These are phyloP conservation scores for Regulus satrapa DNA, from an alignment of 2,113 vertebrate species.

Conservation along the genomic window DNA sequence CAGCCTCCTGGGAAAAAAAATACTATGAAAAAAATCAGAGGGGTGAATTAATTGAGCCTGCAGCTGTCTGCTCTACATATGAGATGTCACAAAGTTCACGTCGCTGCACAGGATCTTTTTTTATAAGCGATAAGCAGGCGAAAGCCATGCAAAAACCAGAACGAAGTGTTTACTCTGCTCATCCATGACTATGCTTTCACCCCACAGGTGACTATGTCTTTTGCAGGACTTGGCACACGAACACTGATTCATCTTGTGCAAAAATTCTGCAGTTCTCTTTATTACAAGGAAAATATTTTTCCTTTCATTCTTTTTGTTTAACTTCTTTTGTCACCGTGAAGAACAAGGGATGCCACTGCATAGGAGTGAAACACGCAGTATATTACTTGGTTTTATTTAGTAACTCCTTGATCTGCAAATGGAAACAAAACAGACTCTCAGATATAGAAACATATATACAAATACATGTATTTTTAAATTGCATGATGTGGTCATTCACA, in stretches of 20 bases:
- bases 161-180: not conserved
- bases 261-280: not conserved
- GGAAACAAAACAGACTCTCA: not conserved
- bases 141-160: not conserved
- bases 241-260: not conserved
- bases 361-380: not conserved
- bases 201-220: not conserved
- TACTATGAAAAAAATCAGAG: not conserved
- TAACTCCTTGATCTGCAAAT: not conserved
- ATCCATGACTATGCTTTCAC: not conserved
- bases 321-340: not conserved
- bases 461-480: accelerated
- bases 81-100: not conserved
- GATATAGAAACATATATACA: not conserved
- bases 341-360: not conserved
- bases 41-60: constrained; percentile 22
- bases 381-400: not conserved
- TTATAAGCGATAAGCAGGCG: not conserved
- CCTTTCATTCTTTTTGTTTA: not conserved
- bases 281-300: not conserved
- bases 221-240: not conserved
- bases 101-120: not conserved
- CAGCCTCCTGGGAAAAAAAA: constrained; percentile 6
- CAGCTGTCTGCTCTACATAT: constrained; percentile 25
- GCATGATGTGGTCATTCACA: not conserved